Percentiles rank a stretch among this genome's conserved stretches.
phyloP scores from a whole-genome alignment of 2,113 vertebrate genomes.

The Pavo muticus region DNA sequence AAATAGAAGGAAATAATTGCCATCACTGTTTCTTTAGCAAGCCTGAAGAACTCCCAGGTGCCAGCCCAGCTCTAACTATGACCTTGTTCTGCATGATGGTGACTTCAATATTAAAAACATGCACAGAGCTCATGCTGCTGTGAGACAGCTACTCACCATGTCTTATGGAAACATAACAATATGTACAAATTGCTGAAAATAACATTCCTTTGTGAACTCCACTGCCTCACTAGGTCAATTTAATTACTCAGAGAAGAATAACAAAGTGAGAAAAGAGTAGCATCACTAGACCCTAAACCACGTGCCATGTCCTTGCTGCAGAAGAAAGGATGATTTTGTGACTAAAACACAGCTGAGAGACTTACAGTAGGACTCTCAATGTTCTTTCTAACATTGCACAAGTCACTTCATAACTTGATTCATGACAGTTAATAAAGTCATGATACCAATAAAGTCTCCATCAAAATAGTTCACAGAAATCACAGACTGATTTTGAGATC shows the following conservation, averaged over 20 bases:
- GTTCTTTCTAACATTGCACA: background rate
- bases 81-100: background rate
- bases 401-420: background rate
- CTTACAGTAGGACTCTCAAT: background rate
- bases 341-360: background rate
- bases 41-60: background rate
- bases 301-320: background rate
- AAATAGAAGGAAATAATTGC: background rate
- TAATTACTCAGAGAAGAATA: constrained; percentile 55
- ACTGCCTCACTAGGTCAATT: constrained; percentile 42
- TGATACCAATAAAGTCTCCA: background rate
- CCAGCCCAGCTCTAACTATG: background rate
- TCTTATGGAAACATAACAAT: background rate
- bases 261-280: background rate
- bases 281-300: background rate
- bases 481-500: background rate
- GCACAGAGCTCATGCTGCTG: background rate
- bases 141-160: background rate
- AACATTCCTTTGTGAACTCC: constrained; percentile 11
- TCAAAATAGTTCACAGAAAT: background rate
- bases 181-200: background rate
- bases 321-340: background rate
- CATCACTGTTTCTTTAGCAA: background rate
- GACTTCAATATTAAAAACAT: background rate
- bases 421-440: background rate